Base-by-base conservation (phyloP, 1,140 invertebrate species). In the Dendrolimus kikuchii region DNA sequence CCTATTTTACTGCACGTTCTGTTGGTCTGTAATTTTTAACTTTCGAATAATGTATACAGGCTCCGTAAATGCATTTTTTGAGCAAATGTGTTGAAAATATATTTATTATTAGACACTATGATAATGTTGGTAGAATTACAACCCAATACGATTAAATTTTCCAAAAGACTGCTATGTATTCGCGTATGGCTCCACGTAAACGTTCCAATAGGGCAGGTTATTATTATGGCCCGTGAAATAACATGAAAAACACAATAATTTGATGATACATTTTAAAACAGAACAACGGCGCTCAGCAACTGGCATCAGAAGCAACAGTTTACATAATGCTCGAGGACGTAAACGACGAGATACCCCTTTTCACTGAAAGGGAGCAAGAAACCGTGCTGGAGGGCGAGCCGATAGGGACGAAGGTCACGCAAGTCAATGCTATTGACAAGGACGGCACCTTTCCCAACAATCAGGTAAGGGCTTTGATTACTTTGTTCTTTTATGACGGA, bases 401-500 rank as follows among this genome's bases (percentile, higher is more conserved):
- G 37, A 92, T 96, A 59, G 96, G 97, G 41, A 97, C 96, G 49
- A 95, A 96, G 89, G 97, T 99, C 53, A 97, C 96, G 36, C 95
- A 98, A 88, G 95, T 99, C 64, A 95, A 97, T 81, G 97, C 98
- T 36, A 95, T 96, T 47, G 98, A 99, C 88, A 96, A 96, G 78
- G 98, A 99, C 87, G 96, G 96, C 68, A 98, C 96, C 37, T 95
- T 94, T 69, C 96, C 96, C 23, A 97, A 97, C 82, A 98, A 97
- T 89, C 92, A 96, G 90, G 95, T 97, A 89, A 89, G 87, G 59
- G 42, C 37, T 7, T 36, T 23, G 23, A 23, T 23, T 23, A 23
- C 23, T 23, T 23, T 23, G 23, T 23, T 23, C 23, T 23, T 23
- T 23, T 23, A 23, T 23, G 23, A 23, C 23, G 23, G 23, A 23